Evolutionary conservation across 2,888 invertebrate genomes (phyloP).

Genomic region (Lithophane socia): DNA sequence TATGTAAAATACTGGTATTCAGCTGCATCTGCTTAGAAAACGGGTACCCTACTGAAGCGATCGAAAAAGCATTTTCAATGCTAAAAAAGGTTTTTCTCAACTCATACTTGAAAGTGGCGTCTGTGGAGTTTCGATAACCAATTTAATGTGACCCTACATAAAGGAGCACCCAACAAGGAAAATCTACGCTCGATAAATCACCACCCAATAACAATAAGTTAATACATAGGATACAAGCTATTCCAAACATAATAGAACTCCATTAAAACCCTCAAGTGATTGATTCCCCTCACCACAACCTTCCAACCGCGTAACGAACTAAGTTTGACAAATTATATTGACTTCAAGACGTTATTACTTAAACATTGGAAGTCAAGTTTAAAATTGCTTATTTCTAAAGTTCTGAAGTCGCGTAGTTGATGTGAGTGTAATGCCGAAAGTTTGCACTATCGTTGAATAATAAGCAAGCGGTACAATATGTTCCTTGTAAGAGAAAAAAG

Average conservation of each 20-base stretch:
- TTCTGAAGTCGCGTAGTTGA: conserved; percentile 20
- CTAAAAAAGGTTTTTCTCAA: too few species aligned
- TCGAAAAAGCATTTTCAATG: too few species aligned
- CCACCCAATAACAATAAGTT: conserved; percentile 8
- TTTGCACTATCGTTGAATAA: conserved; percentile 39
- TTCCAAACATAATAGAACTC: conserved; percentile 34
- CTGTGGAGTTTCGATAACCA: neutral
- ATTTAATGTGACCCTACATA: neutral
- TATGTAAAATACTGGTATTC: too few species aligned
- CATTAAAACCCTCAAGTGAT: conserved; percentile 42
- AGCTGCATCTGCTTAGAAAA: too few species aligned
- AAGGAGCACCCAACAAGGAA: neutral
- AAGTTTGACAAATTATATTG: conserved; percentile 62
- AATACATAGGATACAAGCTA: conserved; percentile 11
- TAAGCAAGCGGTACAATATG: conserved; percentile 8
- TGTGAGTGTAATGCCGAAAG: conserved; percentile 29
- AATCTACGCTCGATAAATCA: conserved; percentile 21
- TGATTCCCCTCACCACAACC: conserved; percentile 37
- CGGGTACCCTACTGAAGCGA: too few species aligned
- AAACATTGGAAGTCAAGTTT: conserved; percentile 56
- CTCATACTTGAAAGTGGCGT: too few species aligned
- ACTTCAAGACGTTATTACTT: conserved; percentile 44
- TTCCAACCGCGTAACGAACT: conserved; percentile 54
- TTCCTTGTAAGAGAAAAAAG: neutral
- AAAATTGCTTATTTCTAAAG: conserved; percentile 56